A percentile compares a stretch with the other conserved stretches of the same genome.
phyloP scores from a whole-genome alignment of 2,888 invertebrate genomes.

The Aspidiotus destructor region DNA sequence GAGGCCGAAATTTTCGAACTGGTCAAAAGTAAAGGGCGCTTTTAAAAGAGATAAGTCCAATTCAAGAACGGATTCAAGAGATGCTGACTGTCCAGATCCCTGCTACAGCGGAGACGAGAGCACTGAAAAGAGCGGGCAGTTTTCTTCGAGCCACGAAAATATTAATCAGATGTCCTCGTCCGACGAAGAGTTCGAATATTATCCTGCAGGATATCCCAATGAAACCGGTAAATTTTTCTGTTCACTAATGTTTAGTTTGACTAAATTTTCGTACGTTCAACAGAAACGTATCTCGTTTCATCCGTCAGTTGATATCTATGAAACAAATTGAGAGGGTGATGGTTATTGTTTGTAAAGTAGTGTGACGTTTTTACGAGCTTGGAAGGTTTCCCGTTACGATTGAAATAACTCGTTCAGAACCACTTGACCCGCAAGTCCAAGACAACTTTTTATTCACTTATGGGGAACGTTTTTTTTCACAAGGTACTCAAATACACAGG shows the following conservation, averaged over 20 bases:
- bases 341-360: too few species aligned
- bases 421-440: too few species aligned
- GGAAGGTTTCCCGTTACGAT: too few species aligned
- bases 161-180: conserved; percentile 15
- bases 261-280: too few species aligned
- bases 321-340: too few species aligned
- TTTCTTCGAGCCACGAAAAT: conserved; percentile 29
- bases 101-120: conserved; percentile 36
- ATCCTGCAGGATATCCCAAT: conserved; percentile 47
- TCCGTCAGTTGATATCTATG: too few species aligned
- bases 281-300: too few species aligned
- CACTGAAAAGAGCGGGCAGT: conserved; percentile 21
- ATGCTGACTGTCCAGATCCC: conserved; percentile 34
- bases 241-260: background rate
- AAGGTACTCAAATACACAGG: too few species aligned
- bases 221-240: conserved; percentile 50
- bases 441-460: too few species aligned
- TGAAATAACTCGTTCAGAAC: too few species aligned
- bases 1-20: conserved; percentile 51
- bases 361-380: too few species aligned
- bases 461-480: too few species aligned
- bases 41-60: conserved; percentile 46
- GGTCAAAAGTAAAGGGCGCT: conserved; percentile 63
- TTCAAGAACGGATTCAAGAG: conserved; percentile 41
- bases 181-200: conserved; percentile 29